A percentile compares a stretch with the other conserved stretches of the same genome.
phyloP scores from a whole-genome alignment of 2,113 vertebrate species.

The Perca schrenkii region DNA sequence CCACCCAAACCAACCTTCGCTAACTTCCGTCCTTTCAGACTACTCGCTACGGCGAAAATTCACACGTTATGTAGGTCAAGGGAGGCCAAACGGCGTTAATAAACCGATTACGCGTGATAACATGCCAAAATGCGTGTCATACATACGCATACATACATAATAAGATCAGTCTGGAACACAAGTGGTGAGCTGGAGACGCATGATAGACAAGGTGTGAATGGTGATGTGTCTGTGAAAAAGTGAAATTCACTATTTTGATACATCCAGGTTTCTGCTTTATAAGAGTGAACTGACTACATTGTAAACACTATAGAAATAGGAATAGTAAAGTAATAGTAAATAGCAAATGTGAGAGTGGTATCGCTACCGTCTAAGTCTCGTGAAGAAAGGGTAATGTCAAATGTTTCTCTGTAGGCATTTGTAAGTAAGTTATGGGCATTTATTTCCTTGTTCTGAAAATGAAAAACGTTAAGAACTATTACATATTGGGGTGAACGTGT shows the following conservation, averaged over 20 bases:
- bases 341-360: neutral
- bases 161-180: no score
- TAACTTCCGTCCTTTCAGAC: no score
- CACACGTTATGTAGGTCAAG: no score
- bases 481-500: neutral
- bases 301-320: neutral
- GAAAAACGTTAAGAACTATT: neutral
- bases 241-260: neutral
- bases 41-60: no score
- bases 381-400: neutral
- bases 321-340: no score
- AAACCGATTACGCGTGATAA: no score
- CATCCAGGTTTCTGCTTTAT: neutral
- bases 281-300: neutral
- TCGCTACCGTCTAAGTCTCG: neutral
- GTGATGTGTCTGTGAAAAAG: neutral
- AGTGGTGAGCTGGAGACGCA: no score
- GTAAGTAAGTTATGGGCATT: neutral
- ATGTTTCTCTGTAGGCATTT: neutral
- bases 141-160: no score
- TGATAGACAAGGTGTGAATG: no score
- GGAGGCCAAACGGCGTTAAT: no score
- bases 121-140: no score
- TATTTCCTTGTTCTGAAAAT: neutral
- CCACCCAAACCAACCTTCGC: no score